Conservation (phyloP, 2,888 invertebrate genomes). For the Pterostichus niger region DNA sequence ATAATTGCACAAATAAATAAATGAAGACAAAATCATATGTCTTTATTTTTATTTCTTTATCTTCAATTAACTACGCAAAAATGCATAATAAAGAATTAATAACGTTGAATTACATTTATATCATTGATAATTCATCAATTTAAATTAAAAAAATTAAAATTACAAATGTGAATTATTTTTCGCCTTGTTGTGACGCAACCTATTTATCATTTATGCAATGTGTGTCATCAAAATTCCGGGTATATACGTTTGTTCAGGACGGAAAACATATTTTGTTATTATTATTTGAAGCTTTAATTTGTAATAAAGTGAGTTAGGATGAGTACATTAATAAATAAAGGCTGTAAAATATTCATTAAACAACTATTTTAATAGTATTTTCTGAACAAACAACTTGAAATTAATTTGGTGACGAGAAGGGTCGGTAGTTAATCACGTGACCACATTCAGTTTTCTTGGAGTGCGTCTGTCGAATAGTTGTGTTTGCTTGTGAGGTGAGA, state of each 20-base stretch:
- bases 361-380: slow-evolving; percentile 12
- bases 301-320: not conserved
- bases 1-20: too few relatives aligned
- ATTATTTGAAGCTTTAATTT: too few relatives aligned
- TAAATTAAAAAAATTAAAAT: not conserved
- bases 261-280: not conserved
- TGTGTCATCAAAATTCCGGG: slow-evolving; percentile 17
- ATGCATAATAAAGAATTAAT: not conserved
- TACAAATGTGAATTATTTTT: not conserved
- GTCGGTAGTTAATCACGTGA: slow-evolving; percentile 29
- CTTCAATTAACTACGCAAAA: too few relatives aligned
- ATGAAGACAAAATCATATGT: too few relatives aligned
- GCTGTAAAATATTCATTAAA: not conserved
- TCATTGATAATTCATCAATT: not conserved
- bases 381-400: slow-evolving; percentile 7
- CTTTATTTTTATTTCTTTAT: too few relatives aligned
- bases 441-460: slow-evolving; percentile 21
- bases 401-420: slow-evolving; percentile 20
- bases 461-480: slow-evolving; percentile 45
- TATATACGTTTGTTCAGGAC: not conserved
- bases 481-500: slow-evolving; percentile 23
- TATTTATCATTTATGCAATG: not conserved
- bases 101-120: not conserved
- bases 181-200: slow-evolving; percentile 14
- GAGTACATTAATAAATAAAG: slow-evolving; percentile 6